Conservation (phyloP, 1,140 invertebrate genomes). For the Scaptomyza montana region DNA sequence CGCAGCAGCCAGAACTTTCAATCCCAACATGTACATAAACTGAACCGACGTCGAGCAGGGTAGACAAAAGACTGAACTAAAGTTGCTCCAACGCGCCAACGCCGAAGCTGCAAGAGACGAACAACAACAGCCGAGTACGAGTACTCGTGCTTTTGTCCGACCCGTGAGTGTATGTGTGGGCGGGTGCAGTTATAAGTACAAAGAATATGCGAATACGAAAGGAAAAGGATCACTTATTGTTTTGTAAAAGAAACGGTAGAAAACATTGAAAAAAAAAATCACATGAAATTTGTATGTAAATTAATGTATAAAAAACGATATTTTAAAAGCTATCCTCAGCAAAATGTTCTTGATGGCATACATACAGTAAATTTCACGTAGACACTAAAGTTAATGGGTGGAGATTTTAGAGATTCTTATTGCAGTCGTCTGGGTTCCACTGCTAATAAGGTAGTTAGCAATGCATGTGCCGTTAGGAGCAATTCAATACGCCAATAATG, state of each 20-base stretch:
- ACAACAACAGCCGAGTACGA: constrained; percentile 32
- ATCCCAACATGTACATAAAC: constrained; percentile 30
- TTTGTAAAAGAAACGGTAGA: too few relatives aligned
- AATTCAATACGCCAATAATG: constrained; percentile 44
- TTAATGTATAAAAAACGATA: too few relatives aligned
- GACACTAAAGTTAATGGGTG: constrained; percentile 6
- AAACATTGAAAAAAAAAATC: not conserved
- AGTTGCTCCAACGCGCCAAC: constrained; percentile 47
- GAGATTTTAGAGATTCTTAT: not conserved
- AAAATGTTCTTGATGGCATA: not conserved
- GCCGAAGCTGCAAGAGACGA: constrained; percentile 49
- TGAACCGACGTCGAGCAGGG: constrained; percentile 55
- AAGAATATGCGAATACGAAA: constrained; percentile 42
- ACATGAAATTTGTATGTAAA: too few relatives aligned
- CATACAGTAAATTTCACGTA: constrained; percentile 1
- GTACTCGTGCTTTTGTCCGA: constrained; percentile 21
- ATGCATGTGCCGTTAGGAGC: constrained; percentile 69
- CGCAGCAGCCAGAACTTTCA: constrained; percentile 54
- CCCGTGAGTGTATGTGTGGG: constrained; percentile 40
- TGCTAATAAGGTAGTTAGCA: constrained; percentile 55
- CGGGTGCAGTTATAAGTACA: constrained; percentile 35
- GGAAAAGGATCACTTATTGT: constrained; percentile 57
- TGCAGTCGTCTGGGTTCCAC: constrained; percentile 7
- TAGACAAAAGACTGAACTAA: constrained; percentile 76
- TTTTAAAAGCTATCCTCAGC: not conserved